These are phyloP conservation scores for Poeciliopsis retropinna DNA, from an alignment of 2,113 vertebrate species.

Conservation along the genomic window DNA sequence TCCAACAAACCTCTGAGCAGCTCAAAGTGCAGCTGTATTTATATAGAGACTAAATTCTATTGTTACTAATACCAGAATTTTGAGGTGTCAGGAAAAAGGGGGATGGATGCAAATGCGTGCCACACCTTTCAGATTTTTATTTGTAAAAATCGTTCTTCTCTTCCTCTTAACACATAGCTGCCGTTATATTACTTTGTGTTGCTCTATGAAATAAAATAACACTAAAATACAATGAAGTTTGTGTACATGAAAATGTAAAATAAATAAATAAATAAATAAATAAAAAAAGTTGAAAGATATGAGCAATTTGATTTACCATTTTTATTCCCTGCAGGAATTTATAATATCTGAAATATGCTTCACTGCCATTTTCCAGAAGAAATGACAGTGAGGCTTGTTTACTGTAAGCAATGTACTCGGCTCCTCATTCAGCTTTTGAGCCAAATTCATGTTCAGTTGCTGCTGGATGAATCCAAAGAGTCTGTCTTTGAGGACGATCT, in stretches of 20 bases:
- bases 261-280: too few species aligned
- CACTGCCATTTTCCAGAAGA: not conserved
- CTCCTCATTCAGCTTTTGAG: slow-evolving; percentile 39
- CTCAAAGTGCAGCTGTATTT: not conserved
- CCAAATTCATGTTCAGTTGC: slow-evolving; percentile 37
- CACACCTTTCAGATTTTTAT: not conserved
- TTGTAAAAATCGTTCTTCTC: too few species aligned
- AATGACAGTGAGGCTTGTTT: slow-evolving; percentile 6
- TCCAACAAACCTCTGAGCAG: too few species aligned
- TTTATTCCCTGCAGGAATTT: not conserved
- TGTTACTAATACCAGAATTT: not conserved
- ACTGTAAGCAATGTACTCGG: slow-evolving; percentile 24
- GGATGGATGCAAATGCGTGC: not conserved
- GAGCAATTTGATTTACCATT: not conserved
- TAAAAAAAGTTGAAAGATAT: too few species aligned
- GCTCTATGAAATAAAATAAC: not conserved
- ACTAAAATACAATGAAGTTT: not conserved
- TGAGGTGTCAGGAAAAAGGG: not conserved
- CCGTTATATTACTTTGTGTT: not conserved
- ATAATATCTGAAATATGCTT: slow-evolving; percentile 9
- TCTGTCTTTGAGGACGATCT: slow-evolving; percentile 39
- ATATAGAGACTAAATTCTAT: not conserved
- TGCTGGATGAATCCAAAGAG: slow-evolving; percentile 36
- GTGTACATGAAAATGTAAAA: not conserved
- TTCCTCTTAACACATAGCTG: too few species aligned